Evolutionary conservation across 2,113 vertebrate genomes (phyloP), one percentile per base, ranked within the genome.

Genomic region (Oryzias melastigma): DNA sequence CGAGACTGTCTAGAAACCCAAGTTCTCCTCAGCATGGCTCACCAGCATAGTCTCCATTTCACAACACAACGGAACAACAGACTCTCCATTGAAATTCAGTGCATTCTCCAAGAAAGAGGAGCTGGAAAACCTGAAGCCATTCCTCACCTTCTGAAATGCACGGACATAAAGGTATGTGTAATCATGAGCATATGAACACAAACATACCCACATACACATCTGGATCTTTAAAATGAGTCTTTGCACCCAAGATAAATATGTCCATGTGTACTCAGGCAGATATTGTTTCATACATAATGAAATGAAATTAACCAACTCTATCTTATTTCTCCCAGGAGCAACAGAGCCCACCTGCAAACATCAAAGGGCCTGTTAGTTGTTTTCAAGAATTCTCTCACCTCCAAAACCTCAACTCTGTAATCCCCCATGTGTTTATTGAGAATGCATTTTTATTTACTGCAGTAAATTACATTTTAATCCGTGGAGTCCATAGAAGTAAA

Each of bases 391-490:
- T 16, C 61, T 27, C 66, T 64, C 51, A 62, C 65, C 62, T 61
- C 67, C 64, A 60, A 75, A 80, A 75, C 43, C 66, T 60, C 62
- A 63, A 78, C 75, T 81, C 84, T 84, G 80, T 84, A 83, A 85
- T 66, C 75, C 56, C 61, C 57, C 63, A 52, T 25, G 71, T 79
- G 70, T 84, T 87, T 84, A 82, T 53, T 67, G 68, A 61, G 52
- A 88, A 77, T 8, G 7, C 61, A 71, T 85, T 87, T 83, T 84
- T 78, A 87, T 84, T 84, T 81, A 79, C 79, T 76, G 75, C 62
- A 56, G 75, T 75, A 84, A 88, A 90, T 88, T 88, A 71, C 63
- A 88, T 87, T 87, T 86, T 79, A 86, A 85, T 86, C 83, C 78
- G 80, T 81, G 77, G 81, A 80, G 79, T 73, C 45, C 48, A 77